Conservation (phyloP, 2,888 invertebrate genomes). For the Drosophila histrio region DNA sequence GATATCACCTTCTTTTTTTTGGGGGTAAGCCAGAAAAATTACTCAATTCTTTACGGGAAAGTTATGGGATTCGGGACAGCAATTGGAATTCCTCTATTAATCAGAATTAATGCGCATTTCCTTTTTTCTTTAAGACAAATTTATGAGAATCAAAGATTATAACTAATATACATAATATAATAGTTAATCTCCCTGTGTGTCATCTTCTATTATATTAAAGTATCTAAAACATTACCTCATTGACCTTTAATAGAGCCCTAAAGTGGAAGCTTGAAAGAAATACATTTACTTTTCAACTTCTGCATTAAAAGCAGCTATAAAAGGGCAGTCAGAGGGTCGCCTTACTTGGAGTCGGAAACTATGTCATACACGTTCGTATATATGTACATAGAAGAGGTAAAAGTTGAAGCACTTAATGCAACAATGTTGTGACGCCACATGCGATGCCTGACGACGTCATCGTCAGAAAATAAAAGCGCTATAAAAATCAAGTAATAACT, state of each 20-base stretch:
- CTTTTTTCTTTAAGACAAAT: not conserved
- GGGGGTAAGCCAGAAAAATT: slow-evolving; percentile 43
- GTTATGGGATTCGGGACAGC: not conserved
- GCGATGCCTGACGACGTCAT: slow-evolving; percentile 51
- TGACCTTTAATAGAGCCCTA: not conserved
- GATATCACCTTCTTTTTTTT: slow-evolving; percentile 25
- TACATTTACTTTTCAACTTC: not conserved
- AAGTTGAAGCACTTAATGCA: slow-evolving; percentile 26
- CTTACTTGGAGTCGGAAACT: slow-evolving; percentile 19
- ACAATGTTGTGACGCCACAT: slow-evolving; percentile 27
- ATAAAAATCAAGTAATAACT: slow-evolving; percentile 48
- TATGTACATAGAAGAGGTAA: slow-evolving; percentile 2
- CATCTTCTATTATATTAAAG: not conserved
- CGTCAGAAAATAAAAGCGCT: slow-evolving; percentile 55
- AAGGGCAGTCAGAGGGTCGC: slow-evolving; percentile 13
- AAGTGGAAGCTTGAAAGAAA: not conserved
- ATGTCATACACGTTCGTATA: slow-evolving; percentile 12
- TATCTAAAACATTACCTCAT: not conserved
- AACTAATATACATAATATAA: not conserved
- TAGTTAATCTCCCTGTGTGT: not conserved
- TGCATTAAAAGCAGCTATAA: slow-evolving; percentile 7
- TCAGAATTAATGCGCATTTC: not conserved
- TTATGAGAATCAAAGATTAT: not conserved
- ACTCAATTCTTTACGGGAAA: slow-evolving; percentile 29
- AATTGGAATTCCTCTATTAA: not conserved